Evolutionary conservation across 1,140 invertebrate genomes (phyloP), one percentile per base, ranked within the genome.

Genomic region (Pseudomyrmex cubaensis): DNA sequence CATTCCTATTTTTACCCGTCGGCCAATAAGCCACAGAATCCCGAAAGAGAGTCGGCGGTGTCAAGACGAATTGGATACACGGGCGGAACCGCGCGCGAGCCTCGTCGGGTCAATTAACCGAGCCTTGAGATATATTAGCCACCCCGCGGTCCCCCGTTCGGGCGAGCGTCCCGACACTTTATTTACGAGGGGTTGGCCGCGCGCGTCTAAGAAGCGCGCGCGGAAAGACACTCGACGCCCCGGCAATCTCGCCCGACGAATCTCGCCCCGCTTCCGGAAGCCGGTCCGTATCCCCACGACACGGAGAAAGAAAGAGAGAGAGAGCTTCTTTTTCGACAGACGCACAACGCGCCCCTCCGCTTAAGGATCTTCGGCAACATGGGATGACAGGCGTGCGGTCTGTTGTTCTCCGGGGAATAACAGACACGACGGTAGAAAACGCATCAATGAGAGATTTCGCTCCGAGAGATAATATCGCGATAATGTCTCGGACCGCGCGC

Each of bases 241-340:
- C 57, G 22, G 85, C 88, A 89, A 92, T 92, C 90, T 91, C 82
- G 69, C 48, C 59, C 85, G 87, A 91, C 89, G 91, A 90, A 94
- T 93, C 90, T 94, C 75, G 83, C 77, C 84, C 83, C 87, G 90
- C 88, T 94, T 94, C 93, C 93, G 93, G 92, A 94, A 94, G 92
- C 90, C 92, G 35, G 90, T 93, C 86, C 89, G 91, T 92, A 90
- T 93, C 89, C 89, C 88, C 85, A 84, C 74, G 20, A 35, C 35
- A 20, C 20, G 0, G 35, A 35, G 5, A 35, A 0, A 35, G 35
- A 35, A 7, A 35, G 35, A 35, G 35, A 35, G 35, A 35, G 35
- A 35, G 35, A 35, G 5, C 5, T 1, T 7, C 35, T 35, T 35
- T 35, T 5, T 35, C 35, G 5, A 35, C 35, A 35, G 35, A 44